phyloP scores from a whole-genome alignment of 2,888 invertebrate genomes.

The Pedicia rivosa region DNA sequence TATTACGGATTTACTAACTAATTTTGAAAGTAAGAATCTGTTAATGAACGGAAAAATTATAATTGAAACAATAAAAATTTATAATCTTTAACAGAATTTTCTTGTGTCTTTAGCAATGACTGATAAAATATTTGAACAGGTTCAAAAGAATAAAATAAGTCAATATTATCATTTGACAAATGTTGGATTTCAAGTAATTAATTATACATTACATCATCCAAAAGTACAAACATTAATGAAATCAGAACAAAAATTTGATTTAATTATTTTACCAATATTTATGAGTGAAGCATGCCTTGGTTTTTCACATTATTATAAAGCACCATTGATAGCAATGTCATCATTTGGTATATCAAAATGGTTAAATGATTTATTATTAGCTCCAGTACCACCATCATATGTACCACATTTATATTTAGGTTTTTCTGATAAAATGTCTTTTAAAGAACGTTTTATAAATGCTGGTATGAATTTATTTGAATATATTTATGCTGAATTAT shows the following conservation, averaged over 20 bases:
- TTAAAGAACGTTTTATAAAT: slow-evolving; percentile 24
- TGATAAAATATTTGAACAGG: too few relatives aligned
- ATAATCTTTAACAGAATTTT: too few relatives aligned
- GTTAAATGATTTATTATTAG: slow-evolving; percentile 13
- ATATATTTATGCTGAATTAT: slow-evolving; percentile 15
- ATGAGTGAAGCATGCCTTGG: slow-evolving; percentile 18
- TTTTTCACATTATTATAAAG: slow-evolving; percentile 17
- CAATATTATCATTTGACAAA: neutral
- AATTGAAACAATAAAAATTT: too few relatives aligned
- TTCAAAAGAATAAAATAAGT: too few relatives aligned
- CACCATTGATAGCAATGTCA: slow-evolving; percentile 16
- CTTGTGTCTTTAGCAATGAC: too few relatives aligned
- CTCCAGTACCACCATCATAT: slow-evolving; percentile 26
- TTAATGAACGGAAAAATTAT: too few relatives aligned
- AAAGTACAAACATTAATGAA: slow-evolving; percentile 7
- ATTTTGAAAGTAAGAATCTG: too few relatives aligned
- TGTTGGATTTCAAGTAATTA: slow-evolving; percentile 7
- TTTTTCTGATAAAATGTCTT: slow-evolving; percentile 25
- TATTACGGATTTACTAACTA: too few relatives aligned
- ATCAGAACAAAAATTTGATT: slow-evolving; percentile 17
- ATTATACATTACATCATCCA: slow-evolving; percentile 7
- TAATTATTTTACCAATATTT: slow-evolving; percentile 17
- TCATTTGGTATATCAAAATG: slow-evolving; percentile 15
- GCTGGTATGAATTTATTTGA: slow-evolving; percentile 18
- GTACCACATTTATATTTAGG: slow-evolving; percentile 20